A percentile compares a stretch with the other conserved stretches of the same genome.
Conservation (phyloP, 2,797 vertebrate genomes). For the Sarcoramphus papa region DNA sequence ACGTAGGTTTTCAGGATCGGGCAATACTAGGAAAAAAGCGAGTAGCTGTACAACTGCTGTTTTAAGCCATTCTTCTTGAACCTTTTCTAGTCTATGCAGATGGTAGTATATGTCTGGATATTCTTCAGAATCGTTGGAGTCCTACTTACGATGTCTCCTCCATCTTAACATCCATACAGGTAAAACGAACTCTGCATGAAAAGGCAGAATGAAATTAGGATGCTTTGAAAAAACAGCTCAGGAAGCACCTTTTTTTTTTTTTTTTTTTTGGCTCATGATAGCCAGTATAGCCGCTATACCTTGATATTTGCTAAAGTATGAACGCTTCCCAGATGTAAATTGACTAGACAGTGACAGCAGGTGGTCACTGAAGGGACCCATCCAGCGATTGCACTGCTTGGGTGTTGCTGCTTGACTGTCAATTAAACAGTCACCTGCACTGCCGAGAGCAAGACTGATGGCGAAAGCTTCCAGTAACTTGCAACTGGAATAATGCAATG, state of each 20-base stretch:
- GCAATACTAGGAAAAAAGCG: background rate
- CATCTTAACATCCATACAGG: conserved; percentile 99
- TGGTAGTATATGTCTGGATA: conserved; percentile 99
- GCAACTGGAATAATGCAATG: accelerated
- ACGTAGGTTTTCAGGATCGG: background rate
- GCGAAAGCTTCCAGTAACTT: background rate
- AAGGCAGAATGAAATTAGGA: background rate
- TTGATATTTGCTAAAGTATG: background rate
- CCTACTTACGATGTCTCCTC: conserved; percentile 99
- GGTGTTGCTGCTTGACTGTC: background rate
- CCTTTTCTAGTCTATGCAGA: conserved; percentile 91
- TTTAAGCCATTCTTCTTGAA: background rate
- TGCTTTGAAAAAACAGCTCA: background rate
- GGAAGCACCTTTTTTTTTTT: background rate
- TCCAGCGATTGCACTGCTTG: accelerated
- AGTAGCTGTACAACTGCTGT: background rate
- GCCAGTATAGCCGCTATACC: background rate
- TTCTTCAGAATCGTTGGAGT: conserved; percentile 99
- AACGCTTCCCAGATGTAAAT: background rate
- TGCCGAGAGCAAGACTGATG: background rate
- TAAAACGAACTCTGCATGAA: conserved; percentile 58
- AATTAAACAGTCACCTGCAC: accelerated
- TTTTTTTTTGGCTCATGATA: background rate
- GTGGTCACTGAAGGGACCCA: background rate
- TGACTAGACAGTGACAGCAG: background rate